Evolutionary conservation across 2,113 vertebrate genomes (phyloP).

Genomic region (Albula goreensis): DNA sequence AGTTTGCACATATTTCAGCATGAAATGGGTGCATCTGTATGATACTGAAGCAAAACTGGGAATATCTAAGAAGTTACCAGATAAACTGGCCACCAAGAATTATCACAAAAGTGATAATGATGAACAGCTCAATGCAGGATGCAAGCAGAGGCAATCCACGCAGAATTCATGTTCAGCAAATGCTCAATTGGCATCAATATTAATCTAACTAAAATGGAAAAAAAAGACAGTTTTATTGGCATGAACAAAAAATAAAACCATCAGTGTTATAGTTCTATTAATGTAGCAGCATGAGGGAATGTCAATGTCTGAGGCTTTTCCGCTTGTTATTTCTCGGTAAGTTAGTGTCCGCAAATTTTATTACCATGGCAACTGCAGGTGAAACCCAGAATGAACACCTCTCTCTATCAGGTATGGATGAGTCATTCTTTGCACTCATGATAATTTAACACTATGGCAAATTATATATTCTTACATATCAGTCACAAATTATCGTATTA

Average conservation of each 20-base stretch:
- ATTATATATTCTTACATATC: background rate
- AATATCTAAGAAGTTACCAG: no score
- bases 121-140: background rate
- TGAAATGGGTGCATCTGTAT: no score
- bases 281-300: background rate
- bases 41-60: no score
- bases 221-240: background rate
- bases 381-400: background rate
- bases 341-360: slow-evolving; percentile 18
- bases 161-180: background rate
- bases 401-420: background rate
- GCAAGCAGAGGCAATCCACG: background rate
- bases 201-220: background rate
- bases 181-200: background rate
- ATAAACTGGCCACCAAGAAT: no score
- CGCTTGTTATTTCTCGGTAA: background rate
- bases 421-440: background rate
- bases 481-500: background rate
- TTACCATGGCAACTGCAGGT: slow-evolving; percentile 47
- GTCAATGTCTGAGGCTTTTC: background rate
- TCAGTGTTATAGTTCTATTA: background rate
- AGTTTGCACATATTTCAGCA: no score
- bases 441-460: background rate
- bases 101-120: background rate
- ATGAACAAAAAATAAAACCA: background rate